Percentiles rank a stretch among this genome's conserved stretches.
Evolutionary conservation across 1,140 invertebrate species (phyloP).

Genomic region (Ephestia elutella): DNA sequence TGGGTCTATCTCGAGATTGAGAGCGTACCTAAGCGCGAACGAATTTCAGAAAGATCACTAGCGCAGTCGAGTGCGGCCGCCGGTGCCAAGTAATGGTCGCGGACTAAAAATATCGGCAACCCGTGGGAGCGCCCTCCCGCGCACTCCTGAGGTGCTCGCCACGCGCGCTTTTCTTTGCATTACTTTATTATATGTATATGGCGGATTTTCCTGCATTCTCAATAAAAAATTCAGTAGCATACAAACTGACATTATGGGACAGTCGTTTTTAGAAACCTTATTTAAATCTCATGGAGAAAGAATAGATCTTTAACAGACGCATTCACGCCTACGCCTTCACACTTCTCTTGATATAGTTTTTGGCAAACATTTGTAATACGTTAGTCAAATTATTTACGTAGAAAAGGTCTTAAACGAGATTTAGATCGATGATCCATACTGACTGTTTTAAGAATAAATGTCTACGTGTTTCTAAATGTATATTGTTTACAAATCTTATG

Average conservation of each 20-base stretch:
- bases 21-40: slow-evolving; percentile 58
- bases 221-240: neutral
- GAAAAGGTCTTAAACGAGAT: neutral
- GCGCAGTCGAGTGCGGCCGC: slow-evolving; percentile 67
- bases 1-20: slow-evolving; percentile 50
- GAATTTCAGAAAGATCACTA: slow-evolving; percentile 69
- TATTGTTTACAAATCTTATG: neutral
- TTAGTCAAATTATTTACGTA: slow-evolving; percentile 4
- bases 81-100: slow-evolving; percentile 72
- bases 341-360: slow-evolving; percentile 1
- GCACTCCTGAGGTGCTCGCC: slow-evolving; percentile 59
- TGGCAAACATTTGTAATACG: slow-evolving; percentile 5
- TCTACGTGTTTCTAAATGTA: too few species aligned
- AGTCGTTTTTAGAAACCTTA: neutral
- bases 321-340: slow-evolving; percentile 6
- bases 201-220: neutral
- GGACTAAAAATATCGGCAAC: slow-evolving; percentile 73
- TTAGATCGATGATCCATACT: neutral
- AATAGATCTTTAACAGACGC: neutral
- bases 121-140: slow-evolving; percentile 74
- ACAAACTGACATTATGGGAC: neutral
- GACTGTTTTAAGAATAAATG: too few species aligned
- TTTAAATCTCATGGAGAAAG: neutral
- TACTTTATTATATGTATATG: slow-evolving; percentile 11
- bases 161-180: slow-evolving; percentile 61